Conservation (phyloP, 30 jellyfish, hydroid and myxozoan genomes). For the Calvadosia cruxmelitensis region DNA sequence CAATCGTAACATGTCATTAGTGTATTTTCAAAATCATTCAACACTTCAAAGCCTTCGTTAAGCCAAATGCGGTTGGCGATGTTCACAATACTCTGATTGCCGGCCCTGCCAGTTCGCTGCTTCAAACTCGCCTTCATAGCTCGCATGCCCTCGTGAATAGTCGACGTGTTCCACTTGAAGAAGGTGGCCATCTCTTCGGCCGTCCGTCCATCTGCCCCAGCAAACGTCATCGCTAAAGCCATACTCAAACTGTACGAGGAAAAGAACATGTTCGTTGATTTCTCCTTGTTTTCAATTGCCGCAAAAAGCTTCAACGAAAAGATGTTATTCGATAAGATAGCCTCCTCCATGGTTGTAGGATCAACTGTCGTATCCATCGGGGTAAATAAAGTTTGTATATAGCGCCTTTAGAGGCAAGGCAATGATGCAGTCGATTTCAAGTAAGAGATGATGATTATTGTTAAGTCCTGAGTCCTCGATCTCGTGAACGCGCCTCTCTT, state of each 20-base stretch:
- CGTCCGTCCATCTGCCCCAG: slow-evolving; percentile 31
- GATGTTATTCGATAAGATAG: too few species aligned
- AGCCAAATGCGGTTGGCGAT: slow-evolving; percentile 59
- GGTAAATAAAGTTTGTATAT: too few species aligned
- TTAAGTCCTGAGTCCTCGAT: too few species aligned
- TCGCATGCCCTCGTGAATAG: neutral
- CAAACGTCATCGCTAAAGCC: slow-evolving; percentile 45
- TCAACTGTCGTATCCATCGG: too few species aligned
- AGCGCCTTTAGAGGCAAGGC: too few species aligned
- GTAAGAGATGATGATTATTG: too few species aligned
- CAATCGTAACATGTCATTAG: slow-evolving; percentile 24
- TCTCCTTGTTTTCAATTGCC: too few species aligned
- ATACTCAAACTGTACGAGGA: slow-evolving; percentile 54
- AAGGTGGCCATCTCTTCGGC: slow-evolving; percentile 35
- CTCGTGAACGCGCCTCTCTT: too few species aligned
- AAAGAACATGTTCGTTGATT: too few species aligned
- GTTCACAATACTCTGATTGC: slow-evolving; percentile 4
- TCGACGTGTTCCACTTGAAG: neutral
- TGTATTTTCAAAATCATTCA: slow-evolving; percentile 11
- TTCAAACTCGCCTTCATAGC: neutral
- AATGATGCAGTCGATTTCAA: too few species aligned
- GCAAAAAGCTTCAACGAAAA: too few species aligned
- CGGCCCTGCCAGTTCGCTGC: neutral
- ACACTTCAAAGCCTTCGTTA: slow-evolving; percentile 9
- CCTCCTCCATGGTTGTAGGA: too few species aligned